Percentiles rank a stretch among this genome's conserved stretches.
phyloP scores from a whole-genome alignment of 1,140 invertebrate genomes.

The Ephestia elutella region DNA sequence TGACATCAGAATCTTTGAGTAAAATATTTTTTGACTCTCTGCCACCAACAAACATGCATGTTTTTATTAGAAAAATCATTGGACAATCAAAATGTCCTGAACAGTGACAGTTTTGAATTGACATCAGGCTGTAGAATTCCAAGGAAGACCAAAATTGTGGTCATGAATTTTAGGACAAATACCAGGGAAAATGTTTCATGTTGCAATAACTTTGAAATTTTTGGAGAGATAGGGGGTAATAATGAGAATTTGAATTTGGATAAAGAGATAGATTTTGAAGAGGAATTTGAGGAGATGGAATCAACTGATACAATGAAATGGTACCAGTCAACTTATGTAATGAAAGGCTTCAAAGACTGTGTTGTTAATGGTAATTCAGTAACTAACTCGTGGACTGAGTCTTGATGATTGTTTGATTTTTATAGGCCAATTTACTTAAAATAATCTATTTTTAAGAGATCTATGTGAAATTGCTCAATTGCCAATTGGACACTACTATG shows the following conservation, averaged over 20 bases:
- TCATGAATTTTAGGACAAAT: conserved; percentile 45
- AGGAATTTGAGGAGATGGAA: conserved; percentile 49
- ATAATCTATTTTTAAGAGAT: conserved; percentile 5
- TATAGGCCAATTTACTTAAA: conserved; percentile 12
- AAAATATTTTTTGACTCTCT: conserved; percentile 47
- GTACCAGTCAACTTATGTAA: conserved; percentile 61
- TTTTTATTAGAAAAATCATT: conserved; percentile 50
- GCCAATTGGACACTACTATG: neutral
- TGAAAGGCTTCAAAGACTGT: conserved; percentile 68
- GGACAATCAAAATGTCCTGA: conserved; percentile 33
- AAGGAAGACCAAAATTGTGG: conserved; percentile 42
- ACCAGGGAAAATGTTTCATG: conserved; percentile 39
- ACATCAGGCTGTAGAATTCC: conserved; percentile 50
- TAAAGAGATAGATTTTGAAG: conserved; percentile 16
- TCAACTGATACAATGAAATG: conserved; percentile 44
- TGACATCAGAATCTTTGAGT: conserved; percentile 52
- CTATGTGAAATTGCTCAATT: conserved; percentile 16
- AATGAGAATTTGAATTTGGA: conserved; percentile 32
- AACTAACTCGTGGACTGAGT: conserved; percentile 49
- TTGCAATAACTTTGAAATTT: conserved; percentile 57
- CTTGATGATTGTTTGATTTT: conserved; percentile 22
- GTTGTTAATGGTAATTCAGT: conserved; percentile 56
- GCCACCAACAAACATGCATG: conserved; percentile 56
- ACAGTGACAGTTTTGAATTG: conserved; percentile 43
- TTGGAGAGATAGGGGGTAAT: conserved; percentile 40